phyloP scores from a whole-genome alignment of 2,797 vertebrate species.

The Anguilla marmorata region DNA sequence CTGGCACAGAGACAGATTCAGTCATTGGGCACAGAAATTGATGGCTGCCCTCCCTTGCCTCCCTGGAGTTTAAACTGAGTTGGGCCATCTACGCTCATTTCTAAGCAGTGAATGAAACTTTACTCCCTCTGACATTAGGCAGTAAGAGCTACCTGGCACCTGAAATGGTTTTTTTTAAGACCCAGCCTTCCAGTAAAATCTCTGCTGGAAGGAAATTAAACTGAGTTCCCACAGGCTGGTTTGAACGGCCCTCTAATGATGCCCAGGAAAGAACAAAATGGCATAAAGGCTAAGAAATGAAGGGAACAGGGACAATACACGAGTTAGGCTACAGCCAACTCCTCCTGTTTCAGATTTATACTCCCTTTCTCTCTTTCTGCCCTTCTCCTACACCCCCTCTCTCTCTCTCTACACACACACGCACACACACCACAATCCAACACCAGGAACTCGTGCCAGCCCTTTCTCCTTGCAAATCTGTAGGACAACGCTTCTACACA shows the following conservation, averaged over 20 bases:
- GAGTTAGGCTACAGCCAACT: not conserved
- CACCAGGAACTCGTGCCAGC: slow-evolving; percentile 2
- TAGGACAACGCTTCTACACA: slow-evolving; percentile 18
- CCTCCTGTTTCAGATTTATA: not conserved
- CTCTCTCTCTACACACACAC: not conserved
- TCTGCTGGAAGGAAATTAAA: slow-evolving; percentile 10
- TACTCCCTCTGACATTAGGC: not conserved
- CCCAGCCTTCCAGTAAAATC: not conserved
- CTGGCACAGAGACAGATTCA: not conserved
- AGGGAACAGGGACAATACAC: not conserved
- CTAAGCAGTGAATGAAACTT: not conserved
- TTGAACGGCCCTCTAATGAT: not conserved
- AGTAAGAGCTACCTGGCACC: not conserved
- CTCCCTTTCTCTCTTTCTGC: not conserved
- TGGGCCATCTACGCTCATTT: not conserved
- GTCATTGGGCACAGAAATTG: not conserved
- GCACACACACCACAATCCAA: not conserved
- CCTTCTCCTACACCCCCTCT: not conserved
- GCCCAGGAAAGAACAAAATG: not conserved
- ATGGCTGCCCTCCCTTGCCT: not conserved
- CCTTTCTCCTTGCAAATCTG: slow-evolving; percentile 23
- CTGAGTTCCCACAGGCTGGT: not conserved
- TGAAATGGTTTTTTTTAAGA: not conserved
- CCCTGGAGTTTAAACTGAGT: not conserved
- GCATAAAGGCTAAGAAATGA: slow-evolving; percentile 3